Evolutionary conservation across 2,888 invertebrate genomes (phyloP).

Genomic region (Ametastegia equiseti): DNA sequence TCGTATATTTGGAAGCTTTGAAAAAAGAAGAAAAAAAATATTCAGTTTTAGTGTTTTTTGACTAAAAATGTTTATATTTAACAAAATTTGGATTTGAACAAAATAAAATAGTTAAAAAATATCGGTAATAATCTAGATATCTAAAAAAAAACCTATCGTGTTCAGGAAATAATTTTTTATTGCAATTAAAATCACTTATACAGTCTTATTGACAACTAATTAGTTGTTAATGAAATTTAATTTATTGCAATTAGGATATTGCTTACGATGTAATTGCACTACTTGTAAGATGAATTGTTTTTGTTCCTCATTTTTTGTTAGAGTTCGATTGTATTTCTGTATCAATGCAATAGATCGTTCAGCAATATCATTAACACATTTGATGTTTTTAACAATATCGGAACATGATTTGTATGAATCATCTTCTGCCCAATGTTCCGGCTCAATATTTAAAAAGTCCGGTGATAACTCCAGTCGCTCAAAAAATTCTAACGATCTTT

Average conservation of each 20-base stretch:
- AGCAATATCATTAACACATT: conserved; percentile 49
- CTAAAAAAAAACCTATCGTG: too few species aligned
- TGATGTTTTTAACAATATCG: conserved; percentile 29
- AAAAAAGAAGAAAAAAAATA: too few species aligned
- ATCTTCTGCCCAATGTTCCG: conserved; percentile 24
- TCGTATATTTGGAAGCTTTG: too few species aligned
- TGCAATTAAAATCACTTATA: too few species aligned
- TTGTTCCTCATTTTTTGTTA: conserved; percentile 46
- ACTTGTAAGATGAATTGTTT: conserved; percentile 38
- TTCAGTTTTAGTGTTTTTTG: too few species aligned
- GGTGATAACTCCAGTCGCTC: conserved; percentile 29
- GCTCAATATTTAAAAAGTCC: conserved; percentile 31
- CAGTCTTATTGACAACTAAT: too few species aligned
- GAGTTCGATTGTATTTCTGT: conserved; percentile 36
- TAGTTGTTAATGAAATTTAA: too few species aligned
- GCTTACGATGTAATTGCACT: conserved; percentile 39
- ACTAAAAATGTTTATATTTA: too few species aligned
- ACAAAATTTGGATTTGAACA: too few species aligned
- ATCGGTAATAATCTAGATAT: too few species aligned
- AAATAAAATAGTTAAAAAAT: too few species aligned
- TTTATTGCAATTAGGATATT: neutral
- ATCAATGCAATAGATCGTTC: conserved; percentile 44
- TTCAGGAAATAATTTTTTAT: too few species aligned
- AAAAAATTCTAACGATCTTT: conserved; percentile 23
- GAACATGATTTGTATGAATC: conserved; percentile 20